phyloP scores from a whole-genome alignment of 2,888 invertebrate genomes.

The Thymelicus lineola region DNA sequence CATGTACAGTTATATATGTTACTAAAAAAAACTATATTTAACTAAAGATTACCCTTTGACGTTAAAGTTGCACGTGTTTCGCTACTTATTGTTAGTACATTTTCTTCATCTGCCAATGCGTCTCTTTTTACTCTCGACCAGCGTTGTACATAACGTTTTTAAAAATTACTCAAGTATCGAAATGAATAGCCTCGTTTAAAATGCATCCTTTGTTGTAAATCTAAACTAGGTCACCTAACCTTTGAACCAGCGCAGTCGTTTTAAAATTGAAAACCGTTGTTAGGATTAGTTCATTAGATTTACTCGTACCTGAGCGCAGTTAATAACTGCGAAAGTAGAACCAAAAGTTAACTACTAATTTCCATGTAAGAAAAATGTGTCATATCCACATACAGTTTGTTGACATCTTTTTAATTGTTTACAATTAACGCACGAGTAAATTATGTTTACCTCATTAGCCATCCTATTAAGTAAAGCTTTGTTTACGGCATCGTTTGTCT shows the following conservation, averaged over 20 bases:
- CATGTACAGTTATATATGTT: too few relatives aligned
- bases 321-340: constrained; percentile 16
- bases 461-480: background rate
- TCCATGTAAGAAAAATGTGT: constrained; percentile 8
- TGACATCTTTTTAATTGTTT: constrained; percentile 7
- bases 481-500: background rate
- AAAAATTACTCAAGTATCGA: constrained; percentile 11
- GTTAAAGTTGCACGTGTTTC: too few relatives aligned
- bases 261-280: constrained; percentile 31
- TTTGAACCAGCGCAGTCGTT: constrained; percentile 25
- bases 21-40: too few relatives aligned
- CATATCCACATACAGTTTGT: background rate
- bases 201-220: constrained; percentile 26
- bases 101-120: background rate
- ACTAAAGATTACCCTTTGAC: too few relatives aligned
- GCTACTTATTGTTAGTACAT: too few relatives aligned
- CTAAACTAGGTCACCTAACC: constrained; percentile 27
- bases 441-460: background rate
- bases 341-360: background rate
- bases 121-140: too few relatives aligned
- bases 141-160: too few relatives aligned
- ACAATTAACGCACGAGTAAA: background rate
- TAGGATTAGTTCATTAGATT: constrained; percentile 26
- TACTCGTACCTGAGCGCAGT: constrained; percentile 1
- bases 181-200: constrained; percentile 15